A percentile compares a stretch with the other conserved stretches of the same genome.
These are phyloP conservation scores for Macrotrachela quadricornifera DNA, from an alignment of 1,140 invertebrate genomes.

Conservation along the genomic window DNA sequence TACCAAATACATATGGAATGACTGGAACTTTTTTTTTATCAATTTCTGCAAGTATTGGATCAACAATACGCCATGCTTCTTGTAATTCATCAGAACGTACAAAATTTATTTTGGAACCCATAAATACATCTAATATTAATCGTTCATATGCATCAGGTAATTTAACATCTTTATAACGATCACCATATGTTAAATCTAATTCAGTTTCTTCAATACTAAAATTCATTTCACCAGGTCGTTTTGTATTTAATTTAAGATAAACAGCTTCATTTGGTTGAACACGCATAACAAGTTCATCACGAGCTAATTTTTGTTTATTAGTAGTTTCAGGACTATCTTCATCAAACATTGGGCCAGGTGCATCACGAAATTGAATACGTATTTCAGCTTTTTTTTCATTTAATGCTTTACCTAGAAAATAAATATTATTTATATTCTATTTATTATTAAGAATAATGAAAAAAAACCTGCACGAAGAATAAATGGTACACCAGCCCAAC, in stretches of 20 bases:
- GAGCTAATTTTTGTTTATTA: neutral
- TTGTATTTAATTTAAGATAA: slow-evolving; percentile 95
- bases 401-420: slow-evolving; percentile 38
- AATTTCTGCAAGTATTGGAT: slow-evolving; percentile 69
- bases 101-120: slow-evolving; percentile 94
- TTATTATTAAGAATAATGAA: too few relatives aligned
- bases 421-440: too few relatives aligned
- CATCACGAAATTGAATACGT: slow-evolving; percentile 82
- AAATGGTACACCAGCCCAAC: slow-evolving; percentile 97
- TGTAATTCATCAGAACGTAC: slow-evolving; percentile 76
- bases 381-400: slow-evolving; percentile 98
- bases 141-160: slow-evolving; percentile 92
- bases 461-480: slow-evolving; percentile 44
- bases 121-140: slow-evolving; percentile 85
- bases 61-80: slow-evolving; percentile 96
- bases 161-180: slow-evolving; percentile 66
- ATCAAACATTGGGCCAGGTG: slow-evolving; percentile 66
- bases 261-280: slow-evolving; percentile 95
- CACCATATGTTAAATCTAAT: slow-evolving; percentile 78
- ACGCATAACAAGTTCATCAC: slow-evolving; percentile 90
- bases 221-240: slow-evolving; percentile 70
- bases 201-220: slow-evolving; percentile 95
- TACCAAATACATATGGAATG: slow-evolving; percentile 54
- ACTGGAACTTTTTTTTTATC: slow-evolving; percentile 55
- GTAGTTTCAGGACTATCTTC: neutral